phyloP scores from a whole-genome alignment of 2,113 vertebrate species.

The Muscicapa adusta region DNA sequence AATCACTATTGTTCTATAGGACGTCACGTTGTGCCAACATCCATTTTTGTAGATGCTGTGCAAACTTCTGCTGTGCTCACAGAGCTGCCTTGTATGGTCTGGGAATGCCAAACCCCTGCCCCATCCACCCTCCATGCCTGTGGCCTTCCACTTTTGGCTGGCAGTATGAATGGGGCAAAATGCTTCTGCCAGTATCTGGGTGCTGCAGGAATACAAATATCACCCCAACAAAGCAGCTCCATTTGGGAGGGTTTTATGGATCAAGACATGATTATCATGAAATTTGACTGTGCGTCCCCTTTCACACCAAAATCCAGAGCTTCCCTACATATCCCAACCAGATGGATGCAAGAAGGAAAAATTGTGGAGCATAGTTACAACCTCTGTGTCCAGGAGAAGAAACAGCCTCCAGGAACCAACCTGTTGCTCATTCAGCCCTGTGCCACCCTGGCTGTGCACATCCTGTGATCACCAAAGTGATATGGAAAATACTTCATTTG shows the following conservation, averaged over 20 bases:
- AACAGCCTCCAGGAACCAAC: not conserved
- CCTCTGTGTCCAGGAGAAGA: not conserved
- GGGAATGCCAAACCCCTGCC: not conserved
- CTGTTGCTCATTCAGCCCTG: fast-evolving
- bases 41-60: not conserved
- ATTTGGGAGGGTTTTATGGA: not conserved
- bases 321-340: not conserved
- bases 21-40: not conserved
- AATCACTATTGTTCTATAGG: not conserved
- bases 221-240: not conserved
- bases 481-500: not conserved
- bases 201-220: not conserved
- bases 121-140: not conserved
- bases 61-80: not conserved
- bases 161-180: not conserved
- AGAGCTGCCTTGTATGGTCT: constrained; percentile 19
- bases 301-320: fast-evolving
- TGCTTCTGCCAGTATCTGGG: not conserved
- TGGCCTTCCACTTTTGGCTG: not conserved
- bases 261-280: not conserved
- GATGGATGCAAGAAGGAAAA: not conserved
- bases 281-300: not conserved
- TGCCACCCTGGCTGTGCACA: not conserved
- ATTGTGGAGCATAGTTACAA: not conserved
- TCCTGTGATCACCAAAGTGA: not conserved